These are phyloP conservation scores for Lepidocolaptes lacrymiger DNA, from an alignment of 2,797 vertebrate genomes.

Conservation along the genomic window DNA sequence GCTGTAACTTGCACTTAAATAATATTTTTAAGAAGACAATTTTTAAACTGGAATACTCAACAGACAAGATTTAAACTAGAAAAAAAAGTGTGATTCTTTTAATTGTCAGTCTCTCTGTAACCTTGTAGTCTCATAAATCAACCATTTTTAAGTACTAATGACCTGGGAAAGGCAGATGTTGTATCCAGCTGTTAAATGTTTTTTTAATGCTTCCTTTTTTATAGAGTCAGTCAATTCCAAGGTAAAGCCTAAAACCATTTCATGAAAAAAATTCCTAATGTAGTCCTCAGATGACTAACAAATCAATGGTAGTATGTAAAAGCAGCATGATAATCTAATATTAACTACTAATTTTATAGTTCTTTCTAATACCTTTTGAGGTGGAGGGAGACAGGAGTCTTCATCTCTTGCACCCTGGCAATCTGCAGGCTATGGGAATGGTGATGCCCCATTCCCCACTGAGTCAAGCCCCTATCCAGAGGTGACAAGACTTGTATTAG, in stretches of 20 bases:
- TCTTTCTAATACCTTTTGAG: not conserved
- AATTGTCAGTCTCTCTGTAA: not conserved
- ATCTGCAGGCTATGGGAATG: not conserved
- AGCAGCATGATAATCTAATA: not conserved
- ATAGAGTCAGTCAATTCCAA: slow-evolving; percentile 24
- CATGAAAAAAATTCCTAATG: not conserved
- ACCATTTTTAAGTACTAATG: slow-evolving; percentile 55
- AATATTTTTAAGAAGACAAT: not conserved
- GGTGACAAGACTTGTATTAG: accelerated
- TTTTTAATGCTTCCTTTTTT: slow-evolving; percentile 55
- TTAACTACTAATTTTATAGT: not conserved
- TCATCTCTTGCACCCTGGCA: not conserved
- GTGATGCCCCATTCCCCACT: accelerated
- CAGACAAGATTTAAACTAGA: not conserved
- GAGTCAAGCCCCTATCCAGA: not conserved
- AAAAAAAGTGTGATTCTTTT: not conserved
- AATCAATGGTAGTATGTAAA: not conserved
- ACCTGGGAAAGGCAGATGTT: slow-evolving; percentile 61
- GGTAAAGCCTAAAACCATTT: slow-evolving; percentile 10
- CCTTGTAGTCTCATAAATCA: slow-evolving; percentile 48
- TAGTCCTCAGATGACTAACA: not conserved
- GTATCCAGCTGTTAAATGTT: slow-evolving; percentile 61
- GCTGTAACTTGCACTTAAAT: not conserved
- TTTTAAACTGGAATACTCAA: not conserved
- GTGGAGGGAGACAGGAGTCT: no score